Evolutionary conservation across 2,113 vertebrate genomes (phyloP), one percentile per base, ranked within the genome.

Genomic region (Misgurnus mizolepis): DNA sequence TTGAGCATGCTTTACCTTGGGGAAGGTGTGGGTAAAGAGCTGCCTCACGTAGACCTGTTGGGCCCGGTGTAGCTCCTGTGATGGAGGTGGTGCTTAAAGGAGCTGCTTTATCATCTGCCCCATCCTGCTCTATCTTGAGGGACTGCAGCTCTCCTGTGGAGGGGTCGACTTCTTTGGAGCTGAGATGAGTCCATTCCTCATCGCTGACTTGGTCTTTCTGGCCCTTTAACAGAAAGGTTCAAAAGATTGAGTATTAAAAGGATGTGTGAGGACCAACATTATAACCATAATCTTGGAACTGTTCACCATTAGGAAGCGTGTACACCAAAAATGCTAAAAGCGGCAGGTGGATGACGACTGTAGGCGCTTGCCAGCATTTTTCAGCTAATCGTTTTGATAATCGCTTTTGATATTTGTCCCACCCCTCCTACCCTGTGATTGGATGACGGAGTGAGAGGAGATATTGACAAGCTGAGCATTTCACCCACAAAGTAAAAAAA

Each of bases 171-270:
- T 99, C 98, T 83, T 95, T 96, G 50, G 96, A 92, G 17, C 92
- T 95, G 65, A 99, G 89, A 80, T 99, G 96, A 76, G 97, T 99
- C 98, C 98, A 99, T 86, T 98, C 98, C 5, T 99, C 97, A 3
- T 99, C 98, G 14, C 86, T 92, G 68, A 88, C 92, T 0, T 90
- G 84, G 40, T 96, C 95, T 10, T 89, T 91, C 84, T 89, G 88
- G 15, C 89, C 93, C 95, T 95, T 39, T 76, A 81, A 83, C 3
- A 10, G 50, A 55, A 67, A 22, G 3, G 12, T 7, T 65, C 3
- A 15, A 62, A 56, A 1, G 4, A 67, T 15, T 6, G 3, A 7
- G 5, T 3, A 2, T 80, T 34, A 56, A n/a, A 6, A 15, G n/a
- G 50, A 50, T 34, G 6, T 39, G 40, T 41, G 0, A 9, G 7